phyloP scores from a whole-genome alignment of 1,140 invertebrate genomes.

The Periplaneta americana region DNA sequence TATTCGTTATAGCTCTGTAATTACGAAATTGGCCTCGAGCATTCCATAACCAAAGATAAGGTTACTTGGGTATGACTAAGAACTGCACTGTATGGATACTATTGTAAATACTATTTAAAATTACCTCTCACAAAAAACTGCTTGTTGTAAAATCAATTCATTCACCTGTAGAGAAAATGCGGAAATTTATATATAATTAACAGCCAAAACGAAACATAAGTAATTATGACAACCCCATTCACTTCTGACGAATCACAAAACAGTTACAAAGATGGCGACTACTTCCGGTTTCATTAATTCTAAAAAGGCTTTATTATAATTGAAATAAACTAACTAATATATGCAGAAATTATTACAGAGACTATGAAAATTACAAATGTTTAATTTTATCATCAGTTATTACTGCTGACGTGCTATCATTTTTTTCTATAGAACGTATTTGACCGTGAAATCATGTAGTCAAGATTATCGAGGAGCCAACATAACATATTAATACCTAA shows the following conservation, averaged over 20 bases:
- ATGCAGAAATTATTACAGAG: too few species aligned
- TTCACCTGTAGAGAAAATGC: neutral
- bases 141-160: neutral
- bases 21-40: neutral
- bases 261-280: neutral
- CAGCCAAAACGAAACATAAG: neutral
- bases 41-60: neutral
- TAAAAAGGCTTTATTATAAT: neutral
- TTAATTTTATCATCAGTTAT: too few species aligned
- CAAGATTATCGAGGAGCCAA: too few species aligned
- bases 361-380: too few species aligned
- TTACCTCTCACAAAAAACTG: neutral
- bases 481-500: too few species aligned
- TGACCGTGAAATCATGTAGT: too few species aligned
- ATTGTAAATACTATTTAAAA: neutral
- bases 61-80: neutral
- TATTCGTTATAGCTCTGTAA: neutral
- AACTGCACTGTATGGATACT: too few species aligned
- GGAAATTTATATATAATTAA: neutral
- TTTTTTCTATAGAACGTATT: too few species aligned
- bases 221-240: constrained; percentile 1
- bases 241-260: neutral
- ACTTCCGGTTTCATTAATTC: neutral
- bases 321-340: too few species aligned
- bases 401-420: too few species aligned